phyloP scores from a whole-genome alignment of 2,113 vertebrate species.

The Lophotis ruficrista region DNA sequence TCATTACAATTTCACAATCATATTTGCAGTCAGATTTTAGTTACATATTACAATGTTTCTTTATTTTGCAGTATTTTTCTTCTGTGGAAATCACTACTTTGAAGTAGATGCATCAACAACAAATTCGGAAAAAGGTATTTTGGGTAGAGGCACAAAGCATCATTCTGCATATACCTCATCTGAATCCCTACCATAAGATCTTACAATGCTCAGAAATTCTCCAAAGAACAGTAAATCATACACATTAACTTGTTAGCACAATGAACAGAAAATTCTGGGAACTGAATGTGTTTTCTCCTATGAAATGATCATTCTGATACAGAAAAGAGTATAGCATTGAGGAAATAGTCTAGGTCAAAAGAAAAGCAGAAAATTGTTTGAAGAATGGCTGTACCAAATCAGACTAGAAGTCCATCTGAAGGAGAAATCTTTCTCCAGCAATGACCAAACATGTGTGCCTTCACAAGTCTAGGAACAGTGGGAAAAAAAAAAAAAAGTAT shows the following conservation, averaged over 20 bases:
- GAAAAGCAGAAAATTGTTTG: not conserved
- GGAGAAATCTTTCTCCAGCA: not conserved
- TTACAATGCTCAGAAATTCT: not conserved
- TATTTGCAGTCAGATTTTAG: constrained; percentile 1
- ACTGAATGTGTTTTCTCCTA: not conserved
- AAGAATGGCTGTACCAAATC: not conserved
- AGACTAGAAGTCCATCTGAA: not conserved
- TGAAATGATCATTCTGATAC: not conserved
- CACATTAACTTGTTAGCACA: not conserved
- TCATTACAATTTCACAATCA: not conserved
- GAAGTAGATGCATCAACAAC: not conserved
- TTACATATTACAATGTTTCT: not conserved
- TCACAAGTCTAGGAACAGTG: not conserved
- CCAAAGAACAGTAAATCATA: not conserved
- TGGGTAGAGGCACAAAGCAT: not conserved
- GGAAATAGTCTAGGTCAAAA: not conserved
- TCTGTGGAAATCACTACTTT: not conserved
- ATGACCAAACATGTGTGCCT: not conserved
- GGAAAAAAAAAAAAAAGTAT: accelerated
- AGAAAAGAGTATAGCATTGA: not conserved
- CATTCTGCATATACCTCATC: not conserved
- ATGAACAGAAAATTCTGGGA: not conserved
- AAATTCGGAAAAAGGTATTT: not conserved
- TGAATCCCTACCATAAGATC: not conserved
- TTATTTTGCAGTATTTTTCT: not conserved